These are phyloP conservation scores for Aptenodytes patagonicus DNA, from an alignment of 2,113 vertebrate genomes.

Conservation along the genomic window DNA sequence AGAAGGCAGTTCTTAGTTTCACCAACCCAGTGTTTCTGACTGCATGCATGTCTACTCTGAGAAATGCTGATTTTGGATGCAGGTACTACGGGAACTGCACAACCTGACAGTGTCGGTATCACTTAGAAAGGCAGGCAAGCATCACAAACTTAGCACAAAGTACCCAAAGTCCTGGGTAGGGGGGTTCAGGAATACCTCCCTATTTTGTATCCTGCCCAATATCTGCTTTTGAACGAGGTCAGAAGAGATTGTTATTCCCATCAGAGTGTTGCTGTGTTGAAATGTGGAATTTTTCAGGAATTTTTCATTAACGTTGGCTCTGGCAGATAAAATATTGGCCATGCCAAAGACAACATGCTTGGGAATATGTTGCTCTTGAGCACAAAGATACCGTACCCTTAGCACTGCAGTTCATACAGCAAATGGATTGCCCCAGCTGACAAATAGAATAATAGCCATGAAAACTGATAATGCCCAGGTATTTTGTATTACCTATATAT, in stretches of 20 bases:
- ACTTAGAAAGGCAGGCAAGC: not conserved
- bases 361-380: conserved; percentile 26
- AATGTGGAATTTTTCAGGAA: conserved; percentile 65
- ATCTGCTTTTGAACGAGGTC: not conserved
- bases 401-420: not conserved
- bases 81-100: not conserved
- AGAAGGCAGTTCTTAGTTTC: not conserved
- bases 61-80: not conserved
- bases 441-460: not conserved
- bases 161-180: not conserved
- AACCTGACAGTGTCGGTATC: not conserved
- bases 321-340: conserved; percentile 56
- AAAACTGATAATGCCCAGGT: not conserved
- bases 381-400: not conserved
- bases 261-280: conserved; percentile 9
- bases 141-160: not conserved
- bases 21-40: not conserved
- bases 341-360: conserved; percentile 65
- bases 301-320: conserved; percentile 66
- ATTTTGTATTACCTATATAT: not conserved
- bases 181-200: not conserved
- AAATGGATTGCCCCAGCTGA: not conserved
- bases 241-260: conserved; percentile 29
- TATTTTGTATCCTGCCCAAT: not conserved
- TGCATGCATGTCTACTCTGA: not conserved